Evolutionary conservation across 2,113 vertebrate genomes (phyloP), one percentile per base, ranked within the genome.

Genomic region (Coturnix japonica): DNA sequence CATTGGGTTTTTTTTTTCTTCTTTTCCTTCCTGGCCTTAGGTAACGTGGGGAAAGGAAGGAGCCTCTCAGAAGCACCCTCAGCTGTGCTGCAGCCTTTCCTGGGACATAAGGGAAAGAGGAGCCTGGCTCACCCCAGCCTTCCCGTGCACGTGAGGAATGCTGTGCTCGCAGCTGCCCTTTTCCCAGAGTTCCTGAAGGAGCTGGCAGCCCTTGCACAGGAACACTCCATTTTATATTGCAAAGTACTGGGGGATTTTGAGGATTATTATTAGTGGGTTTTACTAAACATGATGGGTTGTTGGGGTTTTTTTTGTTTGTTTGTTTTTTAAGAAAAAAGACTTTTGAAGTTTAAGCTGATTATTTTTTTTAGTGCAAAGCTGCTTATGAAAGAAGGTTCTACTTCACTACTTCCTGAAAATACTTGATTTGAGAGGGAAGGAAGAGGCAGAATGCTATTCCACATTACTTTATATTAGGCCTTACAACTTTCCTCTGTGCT

Each of bases 151-250:
- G 97, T 98, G 90, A 98, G 97, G 94, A 99, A 99, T 3, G 97
- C 98, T 4, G 97, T 99, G 49, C 98, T 99, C 1, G 99, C 98
- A 8, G 98, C 98, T 7, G 98, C 99, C 87, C 98, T 99, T 44
- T 99, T 98, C 97, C 98, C 98, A 0, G 99, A 99, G 97, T 99
- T 99, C 96, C 98, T 99, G 76, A 99, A 99, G 97, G 99, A 99
- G 85, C 97, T 99, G 96, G 99, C 99, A 5, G 99, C 99, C 79
- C 96, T 99, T 63, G 98, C 99, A 54, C 99, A 99, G 94, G 99
- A 99, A 91, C 99, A 99, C 97, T 98, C 99, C 85, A 98, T 99
- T 91, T 96, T 99, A 71, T 98, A 98, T 67, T 98, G 98, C 97
- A 98, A 97, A 95, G 81, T 98, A 90, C 96, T 98, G 92, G 98